Base-by-base conservation (phyloP, 2,888 invertebrate genomes). In the Cabera pusaria region DNA sequence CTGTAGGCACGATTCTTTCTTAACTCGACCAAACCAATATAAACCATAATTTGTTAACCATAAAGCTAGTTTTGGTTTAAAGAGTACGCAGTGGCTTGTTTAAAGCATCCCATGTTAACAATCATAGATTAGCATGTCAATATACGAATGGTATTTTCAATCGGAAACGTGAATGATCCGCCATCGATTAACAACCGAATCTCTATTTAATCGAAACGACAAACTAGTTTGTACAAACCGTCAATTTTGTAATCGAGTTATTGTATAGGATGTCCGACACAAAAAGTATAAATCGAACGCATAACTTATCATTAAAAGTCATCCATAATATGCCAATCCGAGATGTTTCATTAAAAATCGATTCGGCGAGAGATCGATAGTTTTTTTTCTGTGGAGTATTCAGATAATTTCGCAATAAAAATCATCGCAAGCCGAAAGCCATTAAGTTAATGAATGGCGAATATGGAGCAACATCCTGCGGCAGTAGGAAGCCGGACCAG, bases 391-490 rank as follows among this genome's bases (percentile, higher is more conserved):
- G 10, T 29, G n/a, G 28, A 40, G 28, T 35, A 34, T 41, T 42
- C 31, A 26, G 33, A 31, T 39, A 25, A 22, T 82, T 77, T 78
- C 58, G 76, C 72, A 83, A 82, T 68, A 68, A 66, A 70, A 72
- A 72, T 75, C 64, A 69, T 74, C 70, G 51, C 53, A 41, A 55
- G 63, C 46, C 59, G 44, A 58, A 66, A 67, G 64, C 73, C 79
- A 81, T 82, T 82, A 80, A 69, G 56, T 61, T 70, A 80, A 82
- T 83, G 82, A 79, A 77, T 76, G 71, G 71, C 65, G 70, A 76
- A 85, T 82, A 75, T 86, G 84, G 80, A 72, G 82, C 75, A 85
- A 86, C 76, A 85, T 86, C 86, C 85, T 82, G 78, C 59, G 64
- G 52, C 64, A 70, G 71, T 74, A 78, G 85, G 84, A 86, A 83